A percentile compares a stretch with the other conserved stretches of the same genome.
These are phyloP conservation scores for Odobenus rosmarus DNA, from an alignment of 2,113 vertebrate species.

Conservation along the genomic window DNA sequence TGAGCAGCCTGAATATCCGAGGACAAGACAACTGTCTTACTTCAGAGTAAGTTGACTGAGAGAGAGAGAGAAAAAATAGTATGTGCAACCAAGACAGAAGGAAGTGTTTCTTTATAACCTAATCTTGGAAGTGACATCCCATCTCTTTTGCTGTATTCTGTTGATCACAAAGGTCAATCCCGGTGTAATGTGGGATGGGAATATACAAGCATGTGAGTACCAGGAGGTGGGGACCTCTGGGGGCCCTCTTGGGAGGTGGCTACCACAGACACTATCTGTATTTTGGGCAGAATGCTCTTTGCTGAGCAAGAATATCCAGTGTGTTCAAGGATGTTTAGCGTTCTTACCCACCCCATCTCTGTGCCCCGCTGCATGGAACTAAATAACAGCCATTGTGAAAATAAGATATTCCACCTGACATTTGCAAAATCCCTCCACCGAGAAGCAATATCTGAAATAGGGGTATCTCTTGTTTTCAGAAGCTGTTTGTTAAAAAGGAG, in stretches of 20 bases:
- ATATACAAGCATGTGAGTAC: neutral
- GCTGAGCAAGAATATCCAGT: neutral
- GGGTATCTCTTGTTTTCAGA: conserved; percentile 68
- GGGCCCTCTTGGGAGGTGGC: neutral
- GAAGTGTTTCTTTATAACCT: neutral
- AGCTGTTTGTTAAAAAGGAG: conserved; percentile 70
- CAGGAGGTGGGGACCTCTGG: neutral
- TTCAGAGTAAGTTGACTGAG: neutral
- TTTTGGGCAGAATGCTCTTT: neutral
- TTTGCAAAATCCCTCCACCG: neutral
- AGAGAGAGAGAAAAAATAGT: rapidly evolving
- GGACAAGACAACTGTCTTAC: neutral
- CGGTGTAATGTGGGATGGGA: neutral
- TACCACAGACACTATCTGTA: neutral
- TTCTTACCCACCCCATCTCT: neutral
- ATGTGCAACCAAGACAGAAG: neutral
- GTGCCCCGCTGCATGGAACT: neutral
- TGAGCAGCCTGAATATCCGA: neutral
- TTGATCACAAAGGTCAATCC: neutral
- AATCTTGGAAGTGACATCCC: neutral
- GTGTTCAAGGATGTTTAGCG: neutral
- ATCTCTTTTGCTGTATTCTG: neutral
- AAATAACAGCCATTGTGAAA: neutral
- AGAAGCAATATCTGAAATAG: conserved; percentile 52
- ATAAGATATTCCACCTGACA: neutral